These are phyloP conservation scores for Drosophila paranaensis DNA, from an alignment of 2,888 invertebrate species.

Conservation along the genomic window DNA sequence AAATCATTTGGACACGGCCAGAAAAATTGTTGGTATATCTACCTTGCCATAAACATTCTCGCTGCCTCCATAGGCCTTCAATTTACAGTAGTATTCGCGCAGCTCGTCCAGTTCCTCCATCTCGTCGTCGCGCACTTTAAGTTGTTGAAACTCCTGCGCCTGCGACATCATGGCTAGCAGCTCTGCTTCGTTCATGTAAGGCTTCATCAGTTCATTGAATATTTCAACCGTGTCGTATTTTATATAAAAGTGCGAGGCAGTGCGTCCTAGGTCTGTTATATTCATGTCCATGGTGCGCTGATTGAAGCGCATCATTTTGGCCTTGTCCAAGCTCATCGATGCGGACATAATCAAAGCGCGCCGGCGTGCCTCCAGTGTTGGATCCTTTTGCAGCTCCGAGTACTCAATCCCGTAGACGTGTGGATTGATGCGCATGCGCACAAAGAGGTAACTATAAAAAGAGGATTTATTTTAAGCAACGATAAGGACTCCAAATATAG, in stretches of 20 bases:
- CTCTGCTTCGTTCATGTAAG: slow-evolving; percentile 93
- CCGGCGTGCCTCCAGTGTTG: slow-evolving; percentile 91
- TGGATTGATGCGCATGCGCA: slow-evolving; percentile 97
- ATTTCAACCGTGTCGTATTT: slow-evolving; percentile 97
- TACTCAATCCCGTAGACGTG: slow-evolving; percentile 89
- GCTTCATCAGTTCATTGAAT: slow-evolving; percentile 93
- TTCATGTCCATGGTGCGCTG: slow-evolving; percentile 92
- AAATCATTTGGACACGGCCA: neutral
- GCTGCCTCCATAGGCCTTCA: slow-evolving; percentile 91
- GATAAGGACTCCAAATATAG: accelerated
- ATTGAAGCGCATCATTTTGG: slow-evolving; percentile 97
- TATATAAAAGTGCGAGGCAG: slow-evolving; percentile 98
- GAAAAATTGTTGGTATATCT: neutral
- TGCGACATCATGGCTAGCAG: slow-evolving; percentile 95
- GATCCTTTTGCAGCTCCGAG: slow-evolving; percentile 89
- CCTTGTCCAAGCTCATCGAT: slow-evolving; percentile 94
- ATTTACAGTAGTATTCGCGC: slow-evolving; percentile 89
- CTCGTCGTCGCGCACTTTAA: slow-evolving; percentile 98
- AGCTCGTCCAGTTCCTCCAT: slow-evolving; percentile 94
- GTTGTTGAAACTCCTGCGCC: slow-evolving; percentile 97
- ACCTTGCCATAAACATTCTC: slow-evolving; percentile 97
- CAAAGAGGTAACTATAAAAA: slow-evolving; percentile 88
- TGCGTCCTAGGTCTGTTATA: slow-evolving; percentile 94
- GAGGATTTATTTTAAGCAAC: neutral
- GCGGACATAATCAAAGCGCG: slow-evolving; percentile 91